phyloP scores from a whole-genome alignment of 1,140 invertebrate genomes.

The Panulirus ornatus region DNA sequence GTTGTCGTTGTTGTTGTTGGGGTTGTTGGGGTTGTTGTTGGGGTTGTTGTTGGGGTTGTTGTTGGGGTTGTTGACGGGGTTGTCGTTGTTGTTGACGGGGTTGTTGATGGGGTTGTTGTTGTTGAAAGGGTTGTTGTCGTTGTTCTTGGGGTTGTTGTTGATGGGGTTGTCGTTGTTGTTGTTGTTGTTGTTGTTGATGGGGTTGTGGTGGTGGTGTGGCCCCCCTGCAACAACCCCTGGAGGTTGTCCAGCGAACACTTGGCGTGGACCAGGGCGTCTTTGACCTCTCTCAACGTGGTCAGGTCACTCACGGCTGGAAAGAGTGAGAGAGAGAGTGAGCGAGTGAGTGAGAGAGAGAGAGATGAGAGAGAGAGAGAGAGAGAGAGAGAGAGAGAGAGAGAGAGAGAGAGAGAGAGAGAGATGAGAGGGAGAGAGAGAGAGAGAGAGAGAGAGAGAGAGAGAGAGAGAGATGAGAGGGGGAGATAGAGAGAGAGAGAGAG shows the following conservation, averaged over 20 bases:
- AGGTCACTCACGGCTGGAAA: background rate
- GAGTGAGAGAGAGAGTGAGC: background rate
- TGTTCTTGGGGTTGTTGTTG: background rate
- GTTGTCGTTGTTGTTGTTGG: background rate
- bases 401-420: constrained; percentile 7
- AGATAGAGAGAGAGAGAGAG: too few species aligned
- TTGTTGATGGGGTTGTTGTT: background rate
- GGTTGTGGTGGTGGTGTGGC: background rate
- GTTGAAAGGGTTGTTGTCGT: background rate
- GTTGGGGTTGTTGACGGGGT: background rate
- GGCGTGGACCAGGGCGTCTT: constrained; percentile 7
- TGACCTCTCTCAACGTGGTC: background rate
- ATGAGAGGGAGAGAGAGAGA: constrained; percentile 2
- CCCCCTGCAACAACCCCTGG: too few species aligned
- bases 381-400: constrained; percentile 7
- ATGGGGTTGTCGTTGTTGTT: background rate
- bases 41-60: background rate
- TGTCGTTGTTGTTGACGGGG: background rate
- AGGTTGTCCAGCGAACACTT: background rate
- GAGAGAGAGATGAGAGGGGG: too few species aligned
- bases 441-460: too few species aligned
- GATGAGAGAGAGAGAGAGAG: too few species aligned
- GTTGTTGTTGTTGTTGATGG: background rate
- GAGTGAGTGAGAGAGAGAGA: too few species aligned
- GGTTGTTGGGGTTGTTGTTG: background rate